These are phyloP conservation scores for Patella caerulea DNA, from an alignment of 2,888 invertebrate species.

Conservation along the genomic window DNA sequence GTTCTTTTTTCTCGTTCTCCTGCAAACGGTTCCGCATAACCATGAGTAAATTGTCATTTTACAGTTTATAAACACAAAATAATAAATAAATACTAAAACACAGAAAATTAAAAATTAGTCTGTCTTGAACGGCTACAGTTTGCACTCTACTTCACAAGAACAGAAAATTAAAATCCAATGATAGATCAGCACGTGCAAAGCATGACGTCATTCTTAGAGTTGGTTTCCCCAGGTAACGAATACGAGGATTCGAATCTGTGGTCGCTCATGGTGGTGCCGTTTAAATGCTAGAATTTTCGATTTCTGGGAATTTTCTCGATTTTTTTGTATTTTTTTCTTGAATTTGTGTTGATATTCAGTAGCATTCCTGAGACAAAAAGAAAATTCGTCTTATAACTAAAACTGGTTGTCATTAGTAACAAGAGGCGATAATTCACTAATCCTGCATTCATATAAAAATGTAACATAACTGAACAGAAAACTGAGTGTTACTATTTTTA, in stretches of 20 bases:
- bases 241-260: neutral
- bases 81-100: too few species aligned
- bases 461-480: too few species aligned
- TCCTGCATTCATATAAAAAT: too few species aligned
- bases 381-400: neutral
- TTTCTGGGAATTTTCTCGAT: too few species aligned
- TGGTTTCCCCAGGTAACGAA: neutral
- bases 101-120: too few species aligned
- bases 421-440: neutral
- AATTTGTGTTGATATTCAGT: neutral
- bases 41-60: neutral
- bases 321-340: too few species aligned
- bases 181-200: conserved; percentile 4
- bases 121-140: neutral
- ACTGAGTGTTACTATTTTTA: too few species aligned
- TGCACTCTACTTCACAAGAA: neutral
- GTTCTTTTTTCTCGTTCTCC: neutral
- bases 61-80: neutral
- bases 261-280: neutral
- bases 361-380: neutral
- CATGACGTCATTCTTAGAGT: conserved; percentile 1
- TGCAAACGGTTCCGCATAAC: neutral
- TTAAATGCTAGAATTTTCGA: too few species aligned
- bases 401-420: neutral
- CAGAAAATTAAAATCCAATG: neutral